Evolutionary conservation across 2,888 invertebrate genomes (phyloP).

Genomic region (Megastigmus dorsalis): DNA sequence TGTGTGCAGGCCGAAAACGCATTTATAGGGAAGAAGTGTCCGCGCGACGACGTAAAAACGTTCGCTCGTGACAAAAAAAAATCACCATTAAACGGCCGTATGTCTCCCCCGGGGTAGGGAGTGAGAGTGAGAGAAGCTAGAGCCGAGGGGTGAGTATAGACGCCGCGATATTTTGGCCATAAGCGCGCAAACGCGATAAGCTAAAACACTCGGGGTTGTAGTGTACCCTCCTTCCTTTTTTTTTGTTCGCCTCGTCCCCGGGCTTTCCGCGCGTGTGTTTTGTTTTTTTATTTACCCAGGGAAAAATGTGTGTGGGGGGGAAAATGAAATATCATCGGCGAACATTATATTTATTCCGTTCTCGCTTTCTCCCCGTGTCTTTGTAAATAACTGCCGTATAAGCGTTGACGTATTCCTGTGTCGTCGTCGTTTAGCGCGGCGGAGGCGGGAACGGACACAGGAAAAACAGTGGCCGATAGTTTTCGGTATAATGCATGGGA

Average conservation of each 20-base stretch:
- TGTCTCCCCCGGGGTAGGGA: slow-evolving; percentile 63
- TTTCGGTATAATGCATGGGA: not conserved
- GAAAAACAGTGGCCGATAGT: not conserved
- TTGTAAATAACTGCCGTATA: slow-evolving; percentile 36
- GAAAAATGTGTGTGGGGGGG: slow-evolving; percentile 52
- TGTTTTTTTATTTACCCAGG: slow-evolving; percentile 52
- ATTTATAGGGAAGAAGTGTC: slow-evolving; percentile 8
- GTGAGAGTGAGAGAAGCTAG: slow-evolving; percentile 63
- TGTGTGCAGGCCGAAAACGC: too few relatives aligned
- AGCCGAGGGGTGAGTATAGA: not conserved
- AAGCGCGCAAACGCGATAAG: slow-evolving; percentile 68
- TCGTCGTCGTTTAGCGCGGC: not conserved
- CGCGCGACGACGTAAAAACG: slow-evolving; percentile 61
- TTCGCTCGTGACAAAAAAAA: slow-evolving; percentile 64
- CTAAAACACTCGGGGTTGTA: slow-evolving; percentile 70
- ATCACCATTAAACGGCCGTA: slow-evolving; percentile 70
- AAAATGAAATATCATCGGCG: slow-evolving; percentile 64
- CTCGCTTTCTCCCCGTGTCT: slow-evolving; percentile 11
- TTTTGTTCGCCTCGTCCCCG: too few relatives aligned
- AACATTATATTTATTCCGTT: slow-evolving; percentile 52
- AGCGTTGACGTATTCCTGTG: not conserved
- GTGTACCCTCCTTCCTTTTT: too few relatives aligned
- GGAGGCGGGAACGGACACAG: not conserved
- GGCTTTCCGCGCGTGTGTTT: slow-evolving; percentile 6
- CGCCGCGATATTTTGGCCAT: slow-evolving; percentile 47